phyloP scores from a whole-genome alignment of 92 coral and sea anemone genomes.

The Epizoanthus ramosus region DNA sequence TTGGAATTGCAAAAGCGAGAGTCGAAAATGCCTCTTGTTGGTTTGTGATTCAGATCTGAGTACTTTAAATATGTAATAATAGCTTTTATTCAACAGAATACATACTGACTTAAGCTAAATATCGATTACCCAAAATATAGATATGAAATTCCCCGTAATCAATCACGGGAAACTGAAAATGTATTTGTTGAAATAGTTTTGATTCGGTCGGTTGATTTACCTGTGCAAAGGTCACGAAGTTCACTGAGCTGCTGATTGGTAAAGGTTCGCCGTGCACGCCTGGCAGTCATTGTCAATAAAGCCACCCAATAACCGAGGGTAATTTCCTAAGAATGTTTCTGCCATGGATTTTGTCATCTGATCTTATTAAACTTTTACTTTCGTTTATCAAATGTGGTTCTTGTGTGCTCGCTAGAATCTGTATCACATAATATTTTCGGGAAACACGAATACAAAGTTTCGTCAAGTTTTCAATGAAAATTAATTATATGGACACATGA shows the following conservation, averaged over 20 bases:
- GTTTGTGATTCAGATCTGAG: too few species aligned
- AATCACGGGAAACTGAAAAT: too few species aligned
- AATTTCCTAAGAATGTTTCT: conserved; percentile 4
- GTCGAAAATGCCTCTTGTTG: too few species aligned
- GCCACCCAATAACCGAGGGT: conserved; percentile 32
- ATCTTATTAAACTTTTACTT: conserved; percentile 40
- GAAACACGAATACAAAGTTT: too few species aligned
- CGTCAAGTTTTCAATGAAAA: too few species aligned
- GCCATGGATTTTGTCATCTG: conserved; percentile 12
- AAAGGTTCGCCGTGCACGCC: not conserved
- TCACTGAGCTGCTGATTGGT: not conserved
- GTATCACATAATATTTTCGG: not conserved
- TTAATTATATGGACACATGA: not conserved
- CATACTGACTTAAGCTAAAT: too few species aligned
- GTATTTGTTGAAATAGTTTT: not conserved
- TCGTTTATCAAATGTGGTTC: not conserved
- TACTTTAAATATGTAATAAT: too few species aligned
- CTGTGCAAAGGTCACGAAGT: conserved; percentile 17
- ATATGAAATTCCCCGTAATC: too few species aligned
- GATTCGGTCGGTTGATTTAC: not conserved
- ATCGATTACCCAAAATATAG: too few species aligned
- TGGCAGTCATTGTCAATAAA: conserved; percentile 22
- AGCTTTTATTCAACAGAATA: too few species aligned
- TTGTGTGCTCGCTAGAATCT: not conserved
- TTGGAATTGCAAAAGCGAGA: too few species aligned